Evolutionary conservation across 2,797 vertebrate species (phyloP).

Genomic region (Anableps anableps): DNA sequence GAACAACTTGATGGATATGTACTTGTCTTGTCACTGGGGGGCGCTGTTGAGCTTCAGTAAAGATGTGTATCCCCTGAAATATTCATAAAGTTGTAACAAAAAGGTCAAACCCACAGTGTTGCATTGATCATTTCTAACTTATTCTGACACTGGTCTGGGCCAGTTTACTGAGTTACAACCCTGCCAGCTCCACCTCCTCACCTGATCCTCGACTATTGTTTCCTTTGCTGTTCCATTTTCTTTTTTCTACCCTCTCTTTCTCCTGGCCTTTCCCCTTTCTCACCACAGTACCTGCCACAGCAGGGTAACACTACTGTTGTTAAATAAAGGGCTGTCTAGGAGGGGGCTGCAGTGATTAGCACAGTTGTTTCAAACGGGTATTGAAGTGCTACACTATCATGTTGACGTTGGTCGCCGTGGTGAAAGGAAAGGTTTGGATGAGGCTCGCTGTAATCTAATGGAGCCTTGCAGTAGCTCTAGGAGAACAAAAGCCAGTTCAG

Average conservation of each 20-base stretch:
- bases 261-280: conserved; percentile 52
- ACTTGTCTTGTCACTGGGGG: conserved; percentile 50
- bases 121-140: conserved; percentile 56
- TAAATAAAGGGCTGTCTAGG: conserved; percentile 37
- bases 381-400: conserved; percentile 54
- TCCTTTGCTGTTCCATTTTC: conserved; percentile 26
- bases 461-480: conserved; percentile 22
- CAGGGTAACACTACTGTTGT: conserved; percentile 46
- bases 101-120: conserved; percentile 47
- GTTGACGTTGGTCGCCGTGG: conserved; percentile 34
- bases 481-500: conserved; percentile 30
- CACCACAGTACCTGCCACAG: conserved; percentile 52
- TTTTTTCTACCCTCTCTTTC: conserved; percentile 15
- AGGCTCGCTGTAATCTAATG: conserved; percentile 25
- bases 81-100: conserved; percentile 30
- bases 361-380: conserved; percentile 59
- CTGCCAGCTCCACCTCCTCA: conserved; percentile 66
- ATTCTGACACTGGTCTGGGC: conserved; percentile 59
- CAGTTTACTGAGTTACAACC: conserved; percentile 41
- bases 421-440: conserved; percentile 26
- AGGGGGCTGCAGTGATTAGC: conserved; percentile 31
- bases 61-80: conserved; percentile 12
- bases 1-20: background rate
- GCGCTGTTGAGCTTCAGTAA: conserved; percentile 63
- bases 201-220: conserved; percentile 61